These are phyloP conservation scores for Antechinus stuartii DNA, from an alignment of 2,113 vertebrate species.

Conservation along the genomic window DNA sequence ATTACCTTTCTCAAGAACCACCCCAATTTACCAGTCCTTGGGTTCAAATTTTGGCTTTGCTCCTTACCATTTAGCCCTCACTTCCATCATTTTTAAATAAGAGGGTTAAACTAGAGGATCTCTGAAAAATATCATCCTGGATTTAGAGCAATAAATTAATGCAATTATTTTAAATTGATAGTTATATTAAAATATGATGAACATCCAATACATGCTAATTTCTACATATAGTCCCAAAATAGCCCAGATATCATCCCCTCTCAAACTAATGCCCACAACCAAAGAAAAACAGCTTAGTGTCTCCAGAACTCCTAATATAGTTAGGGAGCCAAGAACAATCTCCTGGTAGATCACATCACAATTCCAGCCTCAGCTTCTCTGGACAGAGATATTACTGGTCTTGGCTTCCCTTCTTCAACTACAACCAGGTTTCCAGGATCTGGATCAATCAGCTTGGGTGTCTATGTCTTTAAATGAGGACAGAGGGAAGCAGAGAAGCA, in stretches of 20 bases:
- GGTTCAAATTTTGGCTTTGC: background rate
- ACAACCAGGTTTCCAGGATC: conserved; percentile 10
- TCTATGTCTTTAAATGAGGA: conserved; percentile 18
- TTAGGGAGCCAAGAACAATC: background rate
- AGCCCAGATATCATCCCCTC: conserved; percentile 2
- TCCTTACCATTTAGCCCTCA: background rate
- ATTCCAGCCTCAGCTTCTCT: background rate
- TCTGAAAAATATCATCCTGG: background rate
- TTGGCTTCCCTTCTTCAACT: background rate
- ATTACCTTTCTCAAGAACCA: background rate
- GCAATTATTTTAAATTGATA: conserved; percentile 35
- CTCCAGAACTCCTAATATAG: background rate
- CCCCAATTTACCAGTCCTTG: background rate
- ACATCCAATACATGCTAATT: background rate
- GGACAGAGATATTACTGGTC: background rate
- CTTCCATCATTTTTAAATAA: background rate
- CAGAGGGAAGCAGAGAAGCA: background rate
- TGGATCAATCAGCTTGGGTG: background rate
- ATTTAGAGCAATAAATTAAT: conserved; percentile 23
- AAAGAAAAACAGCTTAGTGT: conserved; percentile 30
- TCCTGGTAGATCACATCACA: background rate
- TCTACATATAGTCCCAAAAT: background rate
- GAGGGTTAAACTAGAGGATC: background rate
- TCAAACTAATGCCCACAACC: conserved; percentile 5
- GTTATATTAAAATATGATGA: conserved; percentile 30